Conservation (phyloP, 2,888 invertebrate genomes). For the Tetragonisca angustula region DNA sequence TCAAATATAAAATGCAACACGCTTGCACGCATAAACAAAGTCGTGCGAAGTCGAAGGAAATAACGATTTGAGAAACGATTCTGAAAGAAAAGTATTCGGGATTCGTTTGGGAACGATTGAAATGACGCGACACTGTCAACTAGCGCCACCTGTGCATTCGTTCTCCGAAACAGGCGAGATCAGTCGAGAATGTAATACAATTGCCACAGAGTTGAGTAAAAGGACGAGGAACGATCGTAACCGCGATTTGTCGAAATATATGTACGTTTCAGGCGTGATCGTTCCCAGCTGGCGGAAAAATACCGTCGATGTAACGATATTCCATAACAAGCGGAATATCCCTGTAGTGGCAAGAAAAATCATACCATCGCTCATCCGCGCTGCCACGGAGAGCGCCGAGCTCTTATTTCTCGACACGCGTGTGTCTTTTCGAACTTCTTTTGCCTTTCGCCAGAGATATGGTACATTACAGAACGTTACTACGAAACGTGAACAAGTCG, state of each 20-base stretch:
- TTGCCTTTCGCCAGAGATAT: slow-evolving; percentile 32
- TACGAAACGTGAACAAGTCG: slow-evolving; percentile 25
- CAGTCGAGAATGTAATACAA: neutral
- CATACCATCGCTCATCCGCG: slow-evolving; percentile 69
- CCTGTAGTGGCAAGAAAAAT: slow-evolving; percentile 63
- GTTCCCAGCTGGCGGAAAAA: slow-evolving; percentile 55
- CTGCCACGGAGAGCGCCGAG: slow-evolving; percentile 64
- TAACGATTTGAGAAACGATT: no score
- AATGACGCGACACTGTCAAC: neutral
- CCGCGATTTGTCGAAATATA: slow-evolving; percentile 61
- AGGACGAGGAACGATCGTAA: slow-evolving; percentile 19
- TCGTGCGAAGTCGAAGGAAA: no score
- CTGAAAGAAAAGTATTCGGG: no score
- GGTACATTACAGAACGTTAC: slow-evolving; percentile 26
- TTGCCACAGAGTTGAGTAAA: neutral
- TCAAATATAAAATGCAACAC: no score
- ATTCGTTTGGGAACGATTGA: no score
- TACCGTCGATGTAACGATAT: slow-evolving; percentile 69
- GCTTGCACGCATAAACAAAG: no score
- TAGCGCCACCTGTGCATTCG: neutral
- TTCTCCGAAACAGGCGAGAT: neutral
- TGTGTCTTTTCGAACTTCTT: slow-evolving; percentile 7
- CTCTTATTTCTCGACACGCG: slow-evolving; percentile 55
- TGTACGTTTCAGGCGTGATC: slow-evolving; percentile 54
- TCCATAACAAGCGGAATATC: slow-evolving; percentile 67